phyloP scores from a whole-genome alignment of 2,888 invertebrate genomes.

The Psococerastis gibbosa region DNA sequence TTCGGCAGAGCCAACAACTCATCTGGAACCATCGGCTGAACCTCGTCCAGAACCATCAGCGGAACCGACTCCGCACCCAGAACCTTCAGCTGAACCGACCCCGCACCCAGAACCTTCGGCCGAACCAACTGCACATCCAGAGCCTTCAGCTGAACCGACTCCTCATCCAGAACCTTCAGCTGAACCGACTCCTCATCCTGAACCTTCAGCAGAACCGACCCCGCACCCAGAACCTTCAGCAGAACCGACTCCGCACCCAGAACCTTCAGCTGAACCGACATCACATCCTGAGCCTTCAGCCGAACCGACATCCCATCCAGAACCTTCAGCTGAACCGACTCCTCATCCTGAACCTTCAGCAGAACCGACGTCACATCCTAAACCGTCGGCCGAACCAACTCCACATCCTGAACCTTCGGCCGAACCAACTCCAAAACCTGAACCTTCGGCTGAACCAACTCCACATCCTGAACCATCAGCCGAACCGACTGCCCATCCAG shows the following conservation, averaged over 20 bases:
- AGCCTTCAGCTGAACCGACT: constrained; percentile 13
- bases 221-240: constrained; percentile 19
- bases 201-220: constrained; percentile 17
- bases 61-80: constrained; percentile 17
- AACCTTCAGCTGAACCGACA: constrained; percentile 21
- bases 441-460: constrained; percentile 19
- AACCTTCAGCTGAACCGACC: constrained; percentile 19
- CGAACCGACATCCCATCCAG: constrained; percentile 20
- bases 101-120: constrained; percentile 16
- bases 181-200: constrained; percentile 17
- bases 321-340: constrained; percentile 16
- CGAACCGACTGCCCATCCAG: constrained; percentile 11
- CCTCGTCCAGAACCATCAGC: constrained; percentile 15
- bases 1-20: constrained; percentile 15
- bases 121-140: constrained; percentile 16
- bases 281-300: constrained; percentile 20
- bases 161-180: constrained; percentile 19
- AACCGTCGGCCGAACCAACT: constrained; percentile 20
- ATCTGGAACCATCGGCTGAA: constrained; percentile 17
- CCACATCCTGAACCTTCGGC: constrained; percentile 21
- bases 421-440: too few species aligned
- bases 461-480: constrained; percentile 19
- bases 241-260: constrained; percentile 17
- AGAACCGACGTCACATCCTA: constrained; percentile 16
- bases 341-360: constrained; percentile 15